Evolutionary conservation across 23 tunicate genomes (phyloP).

Genomic region (Ascidia mentula): DNA sequence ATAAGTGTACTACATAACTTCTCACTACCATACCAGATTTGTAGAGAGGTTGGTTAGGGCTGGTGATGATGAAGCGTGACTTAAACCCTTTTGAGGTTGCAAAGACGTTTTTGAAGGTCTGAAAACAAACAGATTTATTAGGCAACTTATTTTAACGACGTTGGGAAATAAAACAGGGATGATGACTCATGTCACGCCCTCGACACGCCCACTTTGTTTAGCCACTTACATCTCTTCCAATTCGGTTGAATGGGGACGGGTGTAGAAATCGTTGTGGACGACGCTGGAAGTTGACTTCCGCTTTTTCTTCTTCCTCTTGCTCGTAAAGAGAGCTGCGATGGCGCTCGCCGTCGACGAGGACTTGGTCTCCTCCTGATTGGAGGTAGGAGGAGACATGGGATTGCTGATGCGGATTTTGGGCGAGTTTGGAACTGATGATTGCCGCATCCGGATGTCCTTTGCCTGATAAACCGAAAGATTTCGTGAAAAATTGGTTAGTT

Average conservation of each 20-base stretch:
- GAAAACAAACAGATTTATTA: neutral
- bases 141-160: neutral
- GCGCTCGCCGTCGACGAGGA: conserved; percentile 6
- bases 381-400: neutral
- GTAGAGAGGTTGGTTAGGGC: neutral
- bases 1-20: too few species aligned
- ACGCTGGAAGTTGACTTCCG: conserved; percentile 10
- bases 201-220: neutral
- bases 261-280: neutral
- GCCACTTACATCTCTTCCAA: neutral
- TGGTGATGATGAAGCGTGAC: neutral
- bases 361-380: neutral
- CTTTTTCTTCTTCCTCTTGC: conserved; percentile 15
- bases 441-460: neutral
- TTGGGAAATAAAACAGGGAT: too few species aligned
- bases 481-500: too few species aligned
- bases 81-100: neutral
- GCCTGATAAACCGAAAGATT: neutral
- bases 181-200: too few species aligned
- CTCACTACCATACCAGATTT: neutral
- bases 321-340: conserved; percentile 15
- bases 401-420: neutral
- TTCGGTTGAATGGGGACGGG: neutral
- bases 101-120: neutral
- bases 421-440: neutral